phyloP scores from a whole-genome alignment of 2,888 invertebrate species.

The Caenorhabditis uteleia region DNA sequence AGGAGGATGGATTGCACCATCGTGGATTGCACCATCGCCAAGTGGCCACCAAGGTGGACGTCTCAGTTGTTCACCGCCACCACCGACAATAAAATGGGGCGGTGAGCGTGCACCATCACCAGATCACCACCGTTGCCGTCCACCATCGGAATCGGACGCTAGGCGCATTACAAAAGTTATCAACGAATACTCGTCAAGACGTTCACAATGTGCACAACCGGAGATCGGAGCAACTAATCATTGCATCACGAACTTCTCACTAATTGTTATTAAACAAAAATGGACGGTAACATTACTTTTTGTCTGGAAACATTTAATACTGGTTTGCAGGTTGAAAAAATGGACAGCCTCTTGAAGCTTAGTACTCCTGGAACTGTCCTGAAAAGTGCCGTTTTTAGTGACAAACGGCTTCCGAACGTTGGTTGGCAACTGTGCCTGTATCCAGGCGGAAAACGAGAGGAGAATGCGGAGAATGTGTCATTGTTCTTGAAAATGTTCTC shows the following conservation, averaged over 20 bases:
- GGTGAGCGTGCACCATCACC: too few species aligned
- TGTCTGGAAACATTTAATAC: background rate
- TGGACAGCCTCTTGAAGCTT: slow-evolving; percentile 63
- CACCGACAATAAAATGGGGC: too few species aligned
- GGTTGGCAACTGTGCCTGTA: slow-evolving; percentile 70
- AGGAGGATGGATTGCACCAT: too few species aligned
- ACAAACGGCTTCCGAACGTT: slow-evolving; percentile 61
- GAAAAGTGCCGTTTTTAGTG: slow-evolving; percentile 65
- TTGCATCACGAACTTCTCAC: slow-evolving; percentile 63
- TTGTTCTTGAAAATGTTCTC: slow-evolving; percentile 69
- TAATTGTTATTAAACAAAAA: slow-evolving; percentile 63
- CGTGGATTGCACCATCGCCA: too few species aligned
- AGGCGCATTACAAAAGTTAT: too few species aligned
- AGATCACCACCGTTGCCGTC: too few species aligned
- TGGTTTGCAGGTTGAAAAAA: slow-evolving; percentile 60
- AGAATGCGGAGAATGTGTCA: slow-evolving; percentile 67
- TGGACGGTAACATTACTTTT: slow-evolving; percentile 59
- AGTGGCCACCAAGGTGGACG: too few species aligned
- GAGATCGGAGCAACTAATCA: too few species aligned
- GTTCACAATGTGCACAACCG: too few species aligned
- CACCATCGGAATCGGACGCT: too few species aligned
- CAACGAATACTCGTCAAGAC: too few species aligned
- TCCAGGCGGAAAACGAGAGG: slow-evolving; percentile 69
- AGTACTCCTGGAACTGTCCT: slow-evolving; percentile 67
- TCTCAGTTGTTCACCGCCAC: too few species aligned